Evolutionary conservation across 2,797 vertebrate genomes (phyloP).

Genomic region (Coregonus ussuriensis): DNA sequence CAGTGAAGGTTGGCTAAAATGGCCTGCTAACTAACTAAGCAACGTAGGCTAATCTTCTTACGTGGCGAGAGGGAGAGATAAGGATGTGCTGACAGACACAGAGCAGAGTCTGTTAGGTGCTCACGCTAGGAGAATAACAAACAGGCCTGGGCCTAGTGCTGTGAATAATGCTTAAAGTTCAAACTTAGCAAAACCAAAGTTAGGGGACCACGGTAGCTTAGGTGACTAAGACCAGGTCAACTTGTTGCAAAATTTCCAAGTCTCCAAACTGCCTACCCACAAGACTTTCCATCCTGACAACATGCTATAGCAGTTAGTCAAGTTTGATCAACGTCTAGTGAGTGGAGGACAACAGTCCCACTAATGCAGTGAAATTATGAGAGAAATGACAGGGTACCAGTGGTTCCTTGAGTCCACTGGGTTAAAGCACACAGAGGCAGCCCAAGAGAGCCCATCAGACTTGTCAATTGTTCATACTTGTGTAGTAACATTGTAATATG

Average conservation of each 20-base stretch:
- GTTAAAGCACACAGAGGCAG: background rate
- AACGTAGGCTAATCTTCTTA: constrained; percentile 60
- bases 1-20: constrained; percentile 19
- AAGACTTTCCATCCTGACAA: background rate
- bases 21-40: constrained; percentile 42
- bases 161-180: background rate
- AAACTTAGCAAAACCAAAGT: background rate
- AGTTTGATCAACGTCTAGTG: background rate
- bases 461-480: too few species aligned
- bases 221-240: background rate
- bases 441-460: too few species aligned
- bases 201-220: background rate
- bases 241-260: background rate
- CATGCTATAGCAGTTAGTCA: background rate
- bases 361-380: background rate
- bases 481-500: too few species aligned
- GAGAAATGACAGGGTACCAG: background rate
- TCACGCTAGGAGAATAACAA: background rate
- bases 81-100: background rate
- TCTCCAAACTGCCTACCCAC: background rate
- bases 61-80: constrained; percentile 1
- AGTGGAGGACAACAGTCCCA: background rate
- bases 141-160: background rate
- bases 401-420: background rate
- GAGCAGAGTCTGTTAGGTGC: background rate